phyloP scores from a whole-genome alignment of 2,888 invertebrate genomes.

The Tryphoninae sp. region DNA sequence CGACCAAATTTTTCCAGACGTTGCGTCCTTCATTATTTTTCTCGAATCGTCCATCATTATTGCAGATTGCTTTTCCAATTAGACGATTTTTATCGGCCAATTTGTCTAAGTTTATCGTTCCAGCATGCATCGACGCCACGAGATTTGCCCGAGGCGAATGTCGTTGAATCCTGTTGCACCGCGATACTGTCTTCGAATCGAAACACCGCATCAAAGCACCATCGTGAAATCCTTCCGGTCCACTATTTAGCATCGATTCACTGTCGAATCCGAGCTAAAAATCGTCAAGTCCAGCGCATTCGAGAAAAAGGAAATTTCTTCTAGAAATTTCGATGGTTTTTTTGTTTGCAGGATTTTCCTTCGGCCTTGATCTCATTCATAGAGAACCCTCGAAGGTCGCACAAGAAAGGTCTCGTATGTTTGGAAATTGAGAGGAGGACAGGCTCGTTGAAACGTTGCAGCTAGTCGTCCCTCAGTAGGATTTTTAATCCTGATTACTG shows the following conservation, averaged over 20 bases:
- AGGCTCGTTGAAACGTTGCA: not conserved
- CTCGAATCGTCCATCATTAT: not conserved
- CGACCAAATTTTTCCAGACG: slow-evolving; percentile 14
- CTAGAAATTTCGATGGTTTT: not conserved
- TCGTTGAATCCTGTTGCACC: not conserved
- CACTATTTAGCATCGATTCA: not conserved
- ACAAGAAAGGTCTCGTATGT: not conserved
- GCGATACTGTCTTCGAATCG: not conserved
- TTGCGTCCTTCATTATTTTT: slow-evolving; percentile 8
- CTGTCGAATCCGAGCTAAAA: not conserved
- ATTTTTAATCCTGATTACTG: not conserved
- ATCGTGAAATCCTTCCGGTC: not conserved
- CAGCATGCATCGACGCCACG: not conserved
- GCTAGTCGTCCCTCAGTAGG: no score
- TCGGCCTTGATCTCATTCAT: not conserved
- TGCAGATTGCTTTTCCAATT: not conserved
- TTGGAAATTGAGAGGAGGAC: not conserved
- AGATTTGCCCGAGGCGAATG: not conserved
- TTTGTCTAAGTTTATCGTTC: slow-evolving; percentile 2
- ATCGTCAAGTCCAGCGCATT: no score
- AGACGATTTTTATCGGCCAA: not conserved
- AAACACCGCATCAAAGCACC: not conserved
- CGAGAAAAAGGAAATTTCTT: not conserved
- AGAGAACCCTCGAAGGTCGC: not conserved
- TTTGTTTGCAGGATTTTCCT: not conserved